These are phyloP conservation scores for Gallinago undulata DNA, from an alignment of 2,113 vertebrate species.

Conservation along the genomic window DNA sequence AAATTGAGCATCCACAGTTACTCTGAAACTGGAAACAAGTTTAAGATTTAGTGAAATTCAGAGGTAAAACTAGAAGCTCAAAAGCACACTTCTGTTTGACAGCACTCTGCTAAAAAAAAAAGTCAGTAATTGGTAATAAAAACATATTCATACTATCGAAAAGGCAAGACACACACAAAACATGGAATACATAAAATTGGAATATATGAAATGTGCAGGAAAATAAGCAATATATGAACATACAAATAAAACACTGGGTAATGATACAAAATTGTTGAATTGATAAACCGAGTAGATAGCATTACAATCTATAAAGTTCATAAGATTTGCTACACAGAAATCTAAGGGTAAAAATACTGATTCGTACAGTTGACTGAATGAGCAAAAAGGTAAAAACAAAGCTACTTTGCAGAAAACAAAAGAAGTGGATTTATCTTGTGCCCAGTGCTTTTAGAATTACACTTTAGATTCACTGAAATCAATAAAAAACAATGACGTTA, in stretches of 20 bases:
- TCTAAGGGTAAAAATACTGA: background rate
- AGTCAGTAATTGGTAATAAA: background rate
- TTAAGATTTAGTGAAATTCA: background rate
- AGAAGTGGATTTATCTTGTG: background rate
- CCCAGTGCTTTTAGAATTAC: background rate
- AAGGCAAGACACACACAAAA: background rate
- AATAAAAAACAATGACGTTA: background rate
- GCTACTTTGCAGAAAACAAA: background rate
- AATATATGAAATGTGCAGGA: background rate
- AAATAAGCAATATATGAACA: background rate
- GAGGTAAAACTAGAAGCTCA: background rate
- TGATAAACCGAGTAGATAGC: background rate
- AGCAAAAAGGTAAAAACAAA: background rate
- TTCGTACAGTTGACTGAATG: background rate
- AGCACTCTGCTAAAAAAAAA: background rate
- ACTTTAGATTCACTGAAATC: background rate
- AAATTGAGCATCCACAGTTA: background rate
- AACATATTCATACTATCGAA: background rate
- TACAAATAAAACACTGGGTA: background rate
- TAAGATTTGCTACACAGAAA: background rate
- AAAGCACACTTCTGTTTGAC: background rate
- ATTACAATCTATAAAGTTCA: background rate
- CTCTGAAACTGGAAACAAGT: background rate
- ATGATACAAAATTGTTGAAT: background rate
- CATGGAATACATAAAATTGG: background rate